Evolutionary conservation across 2,888 invertebrate species (phyloP).

Genomic region (Agrilus biguttatus): DNA sequence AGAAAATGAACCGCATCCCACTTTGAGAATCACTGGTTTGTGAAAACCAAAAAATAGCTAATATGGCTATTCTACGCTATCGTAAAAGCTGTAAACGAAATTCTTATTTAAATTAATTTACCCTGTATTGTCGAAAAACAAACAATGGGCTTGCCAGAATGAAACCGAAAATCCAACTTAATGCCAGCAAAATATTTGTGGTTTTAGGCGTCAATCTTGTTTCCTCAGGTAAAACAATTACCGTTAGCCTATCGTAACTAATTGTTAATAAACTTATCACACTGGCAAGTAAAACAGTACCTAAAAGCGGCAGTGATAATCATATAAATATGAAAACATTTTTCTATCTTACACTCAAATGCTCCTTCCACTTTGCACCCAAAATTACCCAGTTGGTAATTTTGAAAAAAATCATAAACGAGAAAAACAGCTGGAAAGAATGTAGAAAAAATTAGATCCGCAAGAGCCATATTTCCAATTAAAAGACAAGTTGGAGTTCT

Average conservation of each 20-base stretch:
- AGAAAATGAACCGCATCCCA: no score
- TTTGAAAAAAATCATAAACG: constrained; percentile 59
- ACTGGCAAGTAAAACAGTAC: constrained; percentile 56
- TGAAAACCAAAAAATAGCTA: no score
- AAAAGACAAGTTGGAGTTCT: constrained; percentile 57
- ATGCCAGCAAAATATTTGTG: constrained; percentile 47
- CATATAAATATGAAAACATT: neutral
- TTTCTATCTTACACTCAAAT: constrained; percentile 43
- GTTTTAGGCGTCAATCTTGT: constrained; percentile 49
- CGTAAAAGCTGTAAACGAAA: no score
- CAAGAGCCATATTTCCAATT: constrained; percentile 59
- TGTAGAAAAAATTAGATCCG: constrained; percentile 50
- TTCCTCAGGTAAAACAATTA: constrained; percentile 59
- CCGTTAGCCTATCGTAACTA: constrained; percentile 70
- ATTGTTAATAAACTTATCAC: constrained; percentile 65
- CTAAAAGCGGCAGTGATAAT: constrained; percentile 27
- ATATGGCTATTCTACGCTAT: no score
- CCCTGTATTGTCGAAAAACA: constrained; percentile 46
- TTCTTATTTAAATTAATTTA: constrained; percentile 14
- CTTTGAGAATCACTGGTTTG: no score
- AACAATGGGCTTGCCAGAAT: constrained; percentile 50
- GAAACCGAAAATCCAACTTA: constrained; percentile 53
- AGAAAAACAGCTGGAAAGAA: constrained; percentile 66
- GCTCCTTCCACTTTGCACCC: constrained; percentile 70
- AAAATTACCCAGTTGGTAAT: constrained; percentile 55